A percentile compares a stretch with the other conserved stretches of the same genome.
phyloP scores from a whole-genome alignment of 2,888 invertebrate genomes.

The Mythimna loreyi region DNA sequence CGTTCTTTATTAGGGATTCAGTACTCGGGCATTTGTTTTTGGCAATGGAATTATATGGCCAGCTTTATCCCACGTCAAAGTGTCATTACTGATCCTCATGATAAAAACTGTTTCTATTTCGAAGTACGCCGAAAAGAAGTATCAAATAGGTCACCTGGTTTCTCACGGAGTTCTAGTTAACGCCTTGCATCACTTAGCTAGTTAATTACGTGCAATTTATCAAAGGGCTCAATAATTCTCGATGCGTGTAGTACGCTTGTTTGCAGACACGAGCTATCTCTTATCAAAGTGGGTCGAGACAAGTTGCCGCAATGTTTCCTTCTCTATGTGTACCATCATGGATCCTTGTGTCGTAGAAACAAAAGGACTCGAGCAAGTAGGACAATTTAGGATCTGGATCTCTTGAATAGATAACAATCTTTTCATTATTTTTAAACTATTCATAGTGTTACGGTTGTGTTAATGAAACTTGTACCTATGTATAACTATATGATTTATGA shows the following conservation, averaged over 20 bases:
- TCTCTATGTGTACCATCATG: slow-evolving; percentile 67
- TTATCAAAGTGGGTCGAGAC: slow-evolving; percentile 87
- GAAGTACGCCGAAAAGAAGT: background rate
- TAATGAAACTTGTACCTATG: background rate
- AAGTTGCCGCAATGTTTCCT: slow-evolving; percentile 83
- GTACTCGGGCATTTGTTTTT: background rate
- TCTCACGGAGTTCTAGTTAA: slow-evolving; percentile 30
- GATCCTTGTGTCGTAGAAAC: slow-evolving; percentile 58
- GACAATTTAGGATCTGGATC: slow-evolving; percentile 6
- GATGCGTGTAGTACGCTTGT: slow-evolving; percentile 68
- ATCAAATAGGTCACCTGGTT: slow-evolving; percentile 32
- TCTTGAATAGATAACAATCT: background rate
- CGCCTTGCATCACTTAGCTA: slow-evolving; percentile 37
- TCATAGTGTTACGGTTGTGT: background rate
- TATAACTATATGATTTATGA: too few species aligned
- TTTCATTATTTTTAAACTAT: background rate
- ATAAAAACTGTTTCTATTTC: background rate
- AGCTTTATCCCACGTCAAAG: background rate
- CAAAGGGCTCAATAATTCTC: slow-evolving; percentile 71
- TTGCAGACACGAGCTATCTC: slow-evolving; percentile 76
- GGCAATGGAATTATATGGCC: background rate
- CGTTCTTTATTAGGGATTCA: slow-evolving; percentile 8
- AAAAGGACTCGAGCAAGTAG: slow-evolving; percentile 27
- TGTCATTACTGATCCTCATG: too few species aligned
- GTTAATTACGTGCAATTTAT: slow-evolving; percentile 60